Conservation (phyloP, 2,113 vertebrate species). For the Perccottus glenii region DNA sequence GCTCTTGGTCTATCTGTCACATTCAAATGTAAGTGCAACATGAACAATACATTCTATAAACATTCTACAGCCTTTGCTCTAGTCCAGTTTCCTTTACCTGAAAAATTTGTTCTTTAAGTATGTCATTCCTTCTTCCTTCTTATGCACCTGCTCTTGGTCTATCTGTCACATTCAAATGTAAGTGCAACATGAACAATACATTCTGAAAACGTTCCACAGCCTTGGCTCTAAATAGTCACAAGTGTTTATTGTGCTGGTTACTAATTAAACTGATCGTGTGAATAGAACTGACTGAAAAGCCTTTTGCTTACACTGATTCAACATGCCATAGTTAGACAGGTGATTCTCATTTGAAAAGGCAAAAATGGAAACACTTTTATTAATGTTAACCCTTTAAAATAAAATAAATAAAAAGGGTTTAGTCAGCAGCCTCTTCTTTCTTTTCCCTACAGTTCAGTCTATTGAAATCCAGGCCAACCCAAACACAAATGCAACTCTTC, state of each 20-base stretch:
- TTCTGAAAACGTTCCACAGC: constrained; percentile 16
- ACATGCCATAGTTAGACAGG: constrained; percentile 23
- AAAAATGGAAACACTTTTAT: not conserved
- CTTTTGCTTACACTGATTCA: constrained; percentile 39
- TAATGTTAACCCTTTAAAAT: not conserved
- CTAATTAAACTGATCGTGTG: constrained; percentile 63
- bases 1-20: constrained; percentile 18
- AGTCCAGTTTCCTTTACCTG: too few relatives aligned
- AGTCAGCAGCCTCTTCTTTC: not conserved
- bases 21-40: constrained; percentile 14
- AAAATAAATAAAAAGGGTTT: not conserved
- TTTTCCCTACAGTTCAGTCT: constrained; percentile 51
- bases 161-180: constrained; percentile 33
- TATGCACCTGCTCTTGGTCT: not conserved
- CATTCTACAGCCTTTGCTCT: not conserved
- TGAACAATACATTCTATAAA: constrained; percentile 19
- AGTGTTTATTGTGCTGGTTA: constrained; percentile 70
- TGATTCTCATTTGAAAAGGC: constrained; percentile 33
- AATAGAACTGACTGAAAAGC: constrained; percentile 12
- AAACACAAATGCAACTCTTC: constrained; percentile 57
- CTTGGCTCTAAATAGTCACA: constrained; percentile 13
- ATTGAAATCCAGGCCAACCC: constrained; percentile 58
- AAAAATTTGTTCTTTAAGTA: not conserved
- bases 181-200: constrained; percentile 14
- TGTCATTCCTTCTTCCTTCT: too few relatives aligned